Evolutionary conservation across 1,140 invertebrate species (phyloP).

Genomic region (Steinernema feltiae): DNA sequence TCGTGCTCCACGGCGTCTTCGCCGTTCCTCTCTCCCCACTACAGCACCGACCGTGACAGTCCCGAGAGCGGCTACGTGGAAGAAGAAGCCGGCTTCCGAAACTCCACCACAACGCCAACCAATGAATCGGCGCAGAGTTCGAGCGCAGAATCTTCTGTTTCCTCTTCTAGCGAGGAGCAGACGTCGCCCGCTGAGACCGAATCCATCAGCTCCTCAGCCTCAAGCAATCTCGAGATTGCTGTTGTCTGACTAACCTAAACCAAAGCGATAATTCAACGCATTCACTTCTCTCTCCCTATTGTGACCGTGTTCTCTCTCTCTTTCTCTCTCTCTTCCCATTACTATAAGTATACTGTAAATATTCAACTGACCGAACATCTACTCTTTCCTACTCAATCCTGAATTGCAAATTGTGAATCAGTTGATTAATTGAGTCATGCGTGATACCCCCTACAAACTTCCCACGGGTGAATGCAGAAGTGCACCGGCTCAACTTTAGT

Average conservation of each 20-base stretch:
- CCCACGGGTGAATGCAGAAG: not conserved
- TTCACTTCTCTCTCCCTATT: too few species aligned
- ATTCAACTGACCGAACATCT: too few species aligned
- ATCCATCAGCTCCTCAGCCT: not conserved
- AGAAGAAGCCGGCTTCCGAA: not conserved
- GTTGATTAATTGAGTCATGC: too few species aligned
- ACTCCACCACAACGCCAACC: not conserved
- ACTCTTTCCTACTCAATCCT: not conserved
- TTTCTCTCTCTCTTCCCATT: too few species aligned
- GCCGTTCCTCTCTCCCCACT: not conserved
- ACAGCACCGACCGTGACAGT: not conserved
- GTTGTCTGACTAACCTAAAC: too few species aligned
- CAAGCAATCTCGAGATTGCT: not conserved
- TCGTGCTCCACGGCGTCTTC: not conserved
- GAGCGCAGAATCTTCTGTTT: not conserved
- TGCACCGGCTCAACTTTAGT: not conserved
- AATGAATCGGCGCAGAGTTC: not conserved
- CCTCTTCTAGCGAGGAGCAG: too few species aligned
- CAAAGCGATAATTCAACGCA: too few species aligned
- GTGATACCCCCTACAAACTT: not conserved
- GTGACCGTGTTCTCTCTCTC: too few species aligned
- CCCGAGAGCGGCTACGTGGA: conserved; percentile 1
- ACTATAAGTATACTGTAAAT: too few species aligned
- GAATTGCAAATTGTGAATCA: too few species aligned
- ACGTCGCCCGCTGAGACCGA: not conserved